Evolutionary conservation across 1,140 invertebrate species (phyloP).

Genomic region (Laupala kohalensis): DNA sequence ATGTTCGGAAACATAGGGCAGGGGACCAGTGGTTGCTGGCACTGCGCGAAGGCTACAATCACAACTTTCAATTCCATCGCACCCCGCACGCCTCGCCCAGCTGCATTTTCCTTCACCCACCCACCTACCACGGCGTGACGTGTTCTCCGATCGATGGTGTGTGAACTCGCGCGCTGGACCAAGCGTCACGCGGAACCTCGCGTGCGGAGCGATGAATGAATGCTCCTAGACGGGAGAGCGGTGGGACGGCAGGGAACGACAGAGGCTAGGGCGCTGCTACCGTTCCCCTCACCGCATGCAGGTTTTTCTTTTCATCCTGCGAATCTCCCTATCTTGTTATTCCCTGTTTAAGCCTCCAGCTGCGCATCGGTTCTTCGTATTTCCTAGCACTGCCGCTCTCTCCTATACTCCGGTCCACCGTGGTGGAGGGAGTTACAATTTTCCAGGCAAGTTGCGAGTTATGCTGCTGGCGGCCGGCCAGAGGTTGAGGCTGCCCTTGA

Average conservation of each 20-base stretch:
- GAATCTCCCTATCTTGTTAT: too few relatives aligned
- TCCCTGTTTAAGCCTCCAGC: too few relatives aligned
- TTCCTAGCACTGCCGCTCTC: too few relatives aligned
- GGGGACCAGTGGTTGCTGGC: too few relatives aligned
- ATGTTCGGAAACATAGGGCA: too few relatives aligned
- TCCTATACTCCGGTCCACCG: neutral
- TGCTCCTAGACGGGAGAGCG: neutral
- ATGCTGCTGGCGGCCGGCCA: neutral
- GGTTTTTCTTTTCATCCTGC: too few relatives aligned
- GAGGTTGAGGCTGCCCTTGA: neutral
- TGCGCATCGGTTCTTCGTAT: neutral
- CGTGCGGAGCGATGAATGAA: neutral
- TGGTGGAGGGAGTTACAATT: neutral
- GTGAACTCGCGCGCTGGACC: neutral
- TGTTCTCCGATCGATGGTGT: neutral
- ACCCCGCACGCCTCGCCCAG: neutral
- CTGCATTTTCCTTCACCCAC: neutral
- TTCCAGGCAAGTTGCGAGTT: neutral
- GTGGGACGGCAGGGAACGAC: too few relatives aligned
- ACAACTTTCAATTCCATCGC: too few relatives aligned
- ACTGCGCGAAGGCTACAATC: too few relatives aligned
- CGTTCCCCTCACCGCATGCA: neutral
- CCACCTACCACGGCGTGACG: too few relatives aligned
- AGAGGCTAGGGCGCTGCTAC: neutral
- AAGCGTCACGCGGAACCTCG: neutral